Conservation (phyloP, 2,888 invertebrate genomes). For the Drosophila flavopinicola region DNA sequence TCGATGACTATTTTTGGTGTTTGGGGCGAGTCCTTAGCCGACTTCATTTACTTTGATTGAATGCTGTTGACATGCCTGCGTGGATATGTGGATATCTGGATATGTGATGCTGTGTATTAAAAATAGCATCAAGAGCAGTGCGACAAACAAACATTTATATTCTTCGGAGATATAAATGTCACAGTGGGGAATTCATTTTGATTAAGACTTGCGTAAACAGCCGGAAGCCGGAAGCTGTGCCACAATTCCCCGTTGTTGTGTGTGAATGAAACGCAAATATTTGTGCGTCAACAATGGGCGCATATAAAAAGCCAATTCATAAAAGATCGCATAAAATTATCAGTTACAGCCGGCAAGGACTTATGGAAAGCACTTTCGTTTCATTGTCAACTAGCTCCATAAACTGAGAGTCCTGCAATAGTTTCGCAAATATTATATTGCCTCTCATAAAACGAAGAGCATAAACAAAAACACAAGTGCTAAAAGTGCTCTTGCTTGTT, state of each 20-base stretch:
- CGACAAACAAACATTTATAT: constrained; percentile 14
- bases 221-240: constrained; percentile 39
- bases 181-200: constrained; percentile 51
- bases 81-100: constrained; percentile 11
- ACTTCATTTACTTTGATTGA: constrained; percentile 60
- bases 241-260: constrained; percentile 10
- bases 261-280: constrained; percentile 70
- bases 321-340: constrained; percentile 36
- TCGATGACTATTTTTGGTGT: background rate
- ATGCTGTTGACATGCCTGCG: constrained; percentile 50
- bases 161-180: constrained; percentile 51
- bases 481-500: background rate
- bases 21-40: constrained; percentile 27
- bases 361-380: constrained; percentile 16
- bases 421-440: constrained; percentile 1
- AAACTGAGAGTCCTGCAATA: constrained; percentile 4
- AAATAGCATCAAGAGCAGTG: constrained; percentile 41
- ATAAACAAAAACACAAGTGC: background rate
- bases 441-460: background rate
- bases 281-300: constrained; percentile 61
- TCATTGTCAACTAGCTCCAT: constrained; percentile 23
- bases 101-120: constrained; percentile 33
- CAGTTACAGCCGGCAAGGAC: constrained; percentile 6
- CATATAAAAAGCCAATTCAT: constrained; percentile 56
- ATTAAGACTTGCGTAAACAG: constrained; percentile 68